Evolutionary conservation across 2,888 invertebrate species (phyloP), one percentile per base, ranked within the genome.

Genomic region (Loripinus fragilis): DNA sequence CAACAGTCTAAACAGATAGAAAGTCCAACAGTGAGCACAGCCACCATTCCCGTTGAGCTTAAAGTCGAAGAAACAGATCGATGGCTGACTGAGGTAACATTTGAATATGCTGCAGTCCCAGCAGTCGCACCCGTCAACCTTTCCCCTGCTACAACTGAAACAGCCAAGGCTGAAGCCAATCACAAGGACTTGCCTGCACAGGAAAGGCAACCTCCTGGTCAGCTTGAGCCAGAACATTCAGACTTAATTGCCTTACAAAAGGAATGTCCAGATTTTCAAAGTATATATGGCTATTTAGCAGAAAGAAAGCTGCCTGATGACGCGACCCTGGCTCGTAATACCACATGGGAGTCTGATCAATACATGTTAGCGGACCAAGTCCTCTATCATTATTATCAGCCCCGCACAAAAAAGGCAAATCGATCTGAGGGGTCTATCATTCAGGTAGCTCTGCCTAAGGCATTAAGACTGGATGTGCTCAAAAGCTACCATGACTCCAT

Each of bases 361-460:
- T 72, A 52, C 20, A 33, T 38, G 20, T 15, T 67, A 2, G 20
- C 30, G 20, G 67, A 77, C 23, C 48, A 45, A 10, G 35, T 72
- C 15, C 50, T 67, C 5, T 77, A 72, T 42, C 68, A 70, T 35
- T 42, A 55, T 3, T 64, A 72, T 28, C 33, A 78, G 48, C 50
- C 66, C 35, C n/a, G 80, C n/a, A 66, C 67, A 35, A 71, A 70
- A 66, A 30, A 33, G 23, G 12, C 15, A 15, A 20, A 52, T 25
- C 28, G 60, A 25, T 71, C 71, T 25, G 67, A 70, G 23, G 65
- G 50, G 25, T 33, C 55, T 15, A 79, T 82, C 28, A 35, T 64
- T 35, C 80, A 80, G 52, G n/a, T 80, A n/a, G 80, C 83, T 30
- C 41, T 80, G 12, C 83, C 83, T 41, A 35, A 76, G 50, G 25